A percentile compares a stretch with the other conserved stretches of the same genome.
phyloP scores from a whole-genome alignment of 2,888 invertebrate genomes.

The Strigamia maritima region DNA sequence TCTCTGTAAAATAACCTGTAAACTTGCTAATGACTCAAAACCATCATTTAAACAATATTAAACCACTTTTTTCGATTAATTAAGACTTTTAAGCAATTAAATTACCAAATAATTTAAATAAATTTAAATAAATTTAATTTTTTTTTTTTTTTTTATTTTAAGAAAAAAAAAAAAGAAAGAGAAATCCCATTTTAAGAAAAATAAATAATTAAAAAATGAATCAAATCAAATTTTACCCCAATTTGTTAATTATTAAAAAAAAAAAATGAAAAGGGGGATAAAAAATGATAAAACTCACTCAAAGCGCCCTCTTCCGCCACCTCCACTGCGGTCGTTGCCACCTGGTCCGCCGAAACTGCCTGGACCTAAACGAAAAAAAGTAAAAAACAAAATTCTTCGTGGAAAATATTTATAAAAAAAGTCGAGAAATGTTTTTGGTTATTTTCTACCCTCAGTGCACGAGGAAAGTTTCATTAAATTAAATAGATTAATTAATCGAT shows the following conservation, averaged over 20 bases:
- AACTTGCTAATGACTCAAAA: background rate
- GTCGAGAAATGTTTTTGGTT: too few species aligned
- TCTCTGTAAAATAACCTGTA: background rate
- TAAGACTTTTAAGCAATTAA: background rate
- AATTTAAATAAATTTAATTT: background rate
- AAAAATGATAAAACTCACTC: conserved; percentile 36
- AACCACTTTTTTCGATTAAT: too few species aligned
- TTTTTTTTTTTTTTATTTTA: background rate
- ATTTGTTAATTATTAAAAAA: background rate
- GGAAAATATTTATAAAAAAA: background rate
- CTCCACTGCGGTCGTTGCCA: conserved; percentile 47
- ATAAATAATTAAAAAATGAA: background rate
- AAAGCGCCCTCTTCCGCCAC: conserved; percentile 45
- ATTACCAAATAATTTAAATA: background rate
- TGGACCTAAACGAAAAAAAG: conserved; percentile 36
- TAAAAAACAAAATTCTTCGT: background rate
- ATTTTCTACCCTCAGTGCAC: background rate
- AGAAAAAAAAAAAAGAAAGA: too few species aligned
- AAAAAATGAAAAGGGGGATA: conserved; percentile 50
- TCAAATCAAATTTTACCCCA: too few species aligned
- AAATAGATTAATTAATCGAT: background rate
- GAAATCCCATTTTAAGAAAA: background rate
- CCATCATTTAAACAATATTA: background rate
- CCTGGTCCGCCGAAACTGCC: conserved; percentile 48
- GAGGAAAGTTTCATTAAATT: background rate